Evolutionary conservation across 2,888 invertebrate genomes (phyloP).

Genomic region (Acanthoscelides obtectus): DNA sequence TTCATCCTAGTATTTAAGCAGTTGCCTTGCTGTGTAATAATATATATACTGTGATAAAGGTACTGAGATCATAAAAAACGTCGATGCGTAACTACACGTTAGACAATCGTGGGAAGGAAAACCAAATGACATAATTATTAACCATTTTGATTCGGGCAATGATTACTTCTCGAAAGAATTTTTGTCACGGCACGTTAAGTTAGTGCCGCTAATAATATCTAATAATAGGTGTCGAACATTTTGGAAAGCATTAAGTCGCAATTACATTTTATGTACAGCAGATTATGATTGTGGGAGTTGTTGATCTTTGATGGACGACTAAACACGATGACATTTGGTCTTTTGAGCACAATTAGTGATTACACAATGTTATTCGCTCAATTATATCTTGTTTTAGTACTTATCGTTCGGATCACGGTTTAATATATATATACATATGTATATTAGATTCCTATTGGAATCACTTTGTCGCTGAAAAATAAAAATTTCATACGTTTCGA

Average conservation of each 20-base stretch:
- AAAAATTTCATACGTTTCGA: too few relatives aligned
- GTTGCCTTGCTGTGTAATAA: too few relatives aligned
- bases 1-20: too few relatives aligned
- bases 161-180: not conserved
- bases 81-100: not conserved
- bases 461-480: too few relatives aligned
- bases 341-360: too few relatives aligned
- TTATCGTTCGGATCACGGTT: too few relatives aligned
- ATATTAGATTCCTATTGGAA: too few relatives aligned
- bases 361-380: too few relatives aligned
- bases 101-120: not conserved
- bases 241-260: not conserved
- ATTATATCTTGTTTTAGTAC: too few relatives aligned
- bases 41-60: too few relatives aligned
- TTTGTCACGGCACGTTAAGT: not conserved
- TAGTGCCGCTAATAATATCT: not conserved
- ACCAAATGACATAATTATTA: not conserved
- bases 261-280: not conserved
- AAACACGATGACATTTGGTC: not conserved
- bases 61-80: not conserved
- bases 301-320: not conserved
- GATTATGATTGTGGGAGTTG: not conserved
- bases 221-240: not conserved
- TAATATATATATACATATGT: too few relatives aligned
- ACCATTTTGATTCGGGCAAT: not conserved